Conservation (phyloP, 2,888 invertebrate species). For the Unio pictorum region DNA sequence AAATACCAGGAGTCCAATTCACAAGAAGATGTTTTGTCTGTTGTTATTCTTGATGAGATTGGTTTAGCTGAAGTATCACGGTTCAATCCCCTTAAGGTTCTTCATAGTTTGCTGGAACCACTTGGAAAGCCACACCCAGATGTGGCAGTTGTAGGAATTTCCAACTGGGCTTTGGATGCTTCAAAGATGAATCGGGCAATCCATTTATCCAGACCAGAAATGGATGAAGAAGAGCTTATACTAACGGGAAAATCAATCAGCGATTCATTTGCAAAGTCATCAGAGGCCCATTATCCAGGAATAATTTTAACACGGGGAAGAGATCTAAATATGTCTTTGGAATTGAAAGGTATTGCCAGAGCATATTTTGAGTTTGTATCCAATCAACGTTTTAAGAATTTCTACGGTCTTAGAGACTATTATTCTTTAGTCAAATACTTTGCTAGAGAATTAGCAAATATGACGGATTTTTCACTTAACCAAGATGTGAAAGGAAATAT, state of each 20-base stretch:
- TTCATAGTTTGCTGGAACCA: slow-evolving; percentile 53
- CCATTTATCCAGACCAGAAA: slow-evolving; percentile 52
- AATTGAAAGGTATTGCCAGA: slow-evolving; percentile 17
- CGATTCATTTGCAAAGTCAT: slow-evolving; percentile 17
- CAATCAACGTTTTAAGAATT: slow-evolving; percentile 30
- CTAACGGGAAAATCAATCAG: slow-evolving; percentile 48
- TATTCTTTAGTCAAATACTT: slow-evolving; percentile 34
- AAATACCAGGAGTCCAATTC: slow-evolving; percentile 39
- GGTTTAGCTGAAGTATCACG: slow-evolving; percentile 56
- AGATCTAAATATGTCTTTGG: background rate
- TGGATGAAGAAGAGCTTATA: slow-evolving; percentile 44
- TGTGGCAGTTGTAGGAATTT: slow-evolving; percentile 57
- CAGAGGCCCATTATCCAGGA: background rate
- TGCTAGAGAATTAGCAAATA: slow-evolving; percentile 4
- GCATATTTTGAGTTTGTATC: slow-evolving; percentile 18
- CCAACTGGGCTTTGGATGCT: slow-evolving; percentile 59
- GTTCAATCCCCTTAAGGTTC: slow-evolving; percentile 56
- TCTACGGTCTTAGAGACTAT: slow-evolving; percentile 43
- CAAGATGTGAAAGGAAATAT: slow-evolving; percentile 12
- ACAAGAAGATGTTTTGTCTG: slow-evolving; percentile 39
- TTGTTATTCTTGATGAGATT: slow-evolving; percentile 59
- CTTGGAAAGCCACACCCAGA: slow-evolving; percentile 33
- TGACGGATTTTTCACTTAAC: background rate
- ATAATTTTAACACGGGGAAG: background rate
- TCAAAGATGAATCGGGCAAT: slow-evolving; percentile 63